Evolutionary conservation across 1,140 invertebrate species (phyloP).

Genomic region (Microplitis mediator): DNA sequence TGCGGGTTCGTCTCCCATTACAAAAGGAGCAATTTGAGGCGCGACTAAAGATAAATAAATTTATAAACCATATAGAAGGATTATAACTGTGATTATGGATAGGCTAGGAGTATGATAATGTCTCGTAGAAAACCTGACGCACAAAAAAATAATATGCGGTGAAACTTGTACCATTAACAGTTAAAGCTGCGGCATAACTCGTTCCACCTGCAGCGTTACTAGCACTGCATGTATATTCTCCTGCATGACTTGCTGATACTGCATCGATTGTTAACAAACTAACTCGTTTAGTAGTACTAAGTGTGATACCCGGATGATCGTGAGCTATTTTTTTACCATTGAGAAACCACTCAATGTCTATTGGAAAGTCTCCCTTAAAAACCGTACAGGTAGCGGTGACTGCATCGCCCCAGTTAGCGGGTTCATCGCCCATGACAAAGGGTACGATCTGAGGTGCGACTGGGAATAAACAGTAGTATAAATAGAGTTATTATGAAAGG

Average conservation of each 20-base stretch:
- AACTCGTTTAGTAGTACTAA: conserved; percentile 67
- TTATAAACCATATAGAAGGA: background rate
- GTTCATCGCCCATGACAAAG: conserved; percentile 67
- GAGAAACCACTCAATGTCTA: conserved; percentile 72
- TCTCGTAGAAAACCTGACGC: conserved; percentile 14
- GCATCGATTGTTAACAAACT: conserved; percentile 78
- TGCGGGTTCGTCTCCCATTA: conserved; percentile 68
- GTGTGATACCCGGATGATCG: conserved; percentile 38
- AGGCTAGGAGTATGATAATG: background rate
- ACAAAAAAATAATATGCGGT: background rate
- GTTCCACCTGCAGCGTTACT: conserved; percentile 66
- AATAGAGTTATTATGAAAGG: conserved; percentile 9
- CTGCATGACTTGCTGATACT: conserved; percentile 74
- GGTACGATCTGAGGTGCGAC: conserved; percentile 64
- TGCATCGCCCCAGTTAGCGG: conserved; percentile 68
- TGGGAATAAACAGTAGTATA: conserved; percentile 36
- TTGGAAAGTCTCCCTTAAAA: conserved; percentile 72
- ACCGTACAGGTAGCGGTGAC: conserved; percentile 70
- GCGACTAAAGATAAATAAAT: conserved; percentile 57
- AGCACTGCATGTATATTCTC: conserved; percentile 81
- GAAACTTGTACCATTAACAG: conserved; percentile 46
- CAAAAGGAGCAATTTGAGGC: conserved; percentile 69
- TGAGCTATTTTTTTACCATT: conserved; percentile 58
- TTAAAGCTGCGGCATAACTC: conserved; percentile 61
- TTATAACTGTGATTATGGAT: background rate